These are phyloP conservation scores for Pelosia muscerda DNA, from an alignment of 2,888 invertebrate species.

Conservation along the genomic window DNA sequence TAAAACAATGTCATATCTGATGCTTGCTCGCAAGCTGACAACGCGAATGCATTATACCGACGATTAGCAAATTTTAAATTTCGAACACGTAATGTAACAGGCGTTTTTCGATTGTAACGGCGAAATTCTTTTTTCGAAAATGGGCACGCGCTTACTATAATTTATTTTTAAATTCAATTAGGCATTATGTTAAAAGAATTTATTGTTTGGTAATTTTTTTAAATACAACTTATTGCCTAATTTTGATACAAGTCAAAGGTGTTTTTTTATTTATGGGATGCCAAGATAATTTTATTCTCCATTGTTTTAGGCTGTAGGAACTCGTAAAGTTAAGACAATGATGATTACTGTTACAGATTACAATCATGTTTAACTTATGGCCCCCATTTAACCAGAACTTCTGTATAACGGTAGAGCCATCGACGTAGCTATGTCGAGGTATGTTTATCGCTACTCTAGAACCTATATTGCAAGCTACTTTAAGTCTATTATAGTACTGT, in stretches of 20 bases:
- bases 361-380: too few relatives aligned
- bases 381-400: too few relatives aligned
- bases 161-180: conserved; percentile 12
- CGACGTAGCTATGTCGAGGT: too few relatives aligned
- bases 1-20: conserved; percentile 55
- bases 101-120: conserved; percentile 50
- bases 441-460: too few relatives aligned
- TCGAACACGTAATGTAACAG: conserved; percentile 56
- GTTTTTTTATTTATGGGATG: not conserved
- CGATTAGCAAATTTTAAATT: conserved; percentile 55
- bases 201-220: not conserved
- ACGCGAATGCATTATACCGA: conserved; percentile 56
- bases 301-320: not conserved
- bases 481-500: too few relatives aligned
- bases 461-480: too few relatives aligned
- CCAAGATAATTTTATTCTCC: not conserved
- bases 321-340: not conserved
- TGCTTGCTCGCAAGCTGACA: conserved; percentile 68
- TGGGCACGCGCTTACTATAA: conserved; percentile 25
- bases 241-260: not conserved
- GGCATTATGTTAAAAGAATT: conserved; percentile 1
- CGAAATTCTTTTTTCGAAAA: conserved; percentile 22
- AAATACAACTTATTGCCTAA: not conserved
- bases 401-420: too few relatives aligned
- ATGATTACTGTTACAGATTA: not conserved